Base-by-base conservation (phyloP, 2,113 vertebrate species). In the Catharus bicknelli region DNA sequence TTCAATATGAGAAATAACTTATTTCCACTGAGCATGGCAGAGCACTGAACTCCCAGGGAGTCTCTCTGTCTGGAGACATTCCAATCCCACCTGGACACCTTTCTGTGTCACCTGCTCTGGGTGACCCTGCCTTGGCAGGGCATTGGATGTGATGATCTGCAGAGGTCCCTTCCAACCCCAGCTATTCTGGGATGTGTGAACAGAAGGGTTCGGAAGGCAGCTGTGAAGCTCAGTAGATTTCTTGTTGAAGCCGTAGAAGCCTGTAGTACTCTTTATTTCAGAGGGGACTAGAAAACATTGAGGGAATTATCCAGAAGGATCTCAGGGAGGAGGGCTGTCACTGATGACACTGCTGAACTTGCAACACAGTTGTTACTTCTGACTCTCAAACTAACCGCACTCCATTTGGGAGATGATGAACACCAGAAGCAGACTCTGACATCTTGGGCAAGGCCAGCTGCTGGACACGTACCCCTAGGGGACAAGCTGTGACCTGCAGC, bases 381-480 rank as follows among this genome's bases (percentile, higher is more conserved):
- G 57, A 55, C 57, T 82, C 43, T 34, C 66, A 25, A 19, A 51
- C 14, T 10, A 66, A 69, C 25, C 30, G 20, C 54, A 29, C 0
- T 0, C 29, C 29, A n/a, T 15, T 2, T 25, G 58, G 50, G 68
- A 57, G 55, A 50, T 7, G 42, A 66, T 8, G 22, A 74, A 38
- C 20, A 25, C 2, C 1, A 19, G 26, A 50, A 67, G 9, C 61
- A 67, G 57, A 36, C 45, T 78, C 48, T 22, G 50, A 18, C 30
- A 21, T 1, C 61, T 18, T 25, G 16, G 74, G 40, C 3, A 3
- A 55, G 48, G 36, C 25, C 59, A 43, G 40, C 26, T 3, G 54
- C 29, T 75, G 78, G 43, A 47, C 42, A 57, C 0, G 0, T 26
- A 48, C 3, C 11, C 8, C 18, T 0, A 2, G 14, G 42, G 26